Evolutionary conservation across 2,888 invertebrate genomes (phyloP).

Genomic region (Helicoverpa assulta): DNA sequence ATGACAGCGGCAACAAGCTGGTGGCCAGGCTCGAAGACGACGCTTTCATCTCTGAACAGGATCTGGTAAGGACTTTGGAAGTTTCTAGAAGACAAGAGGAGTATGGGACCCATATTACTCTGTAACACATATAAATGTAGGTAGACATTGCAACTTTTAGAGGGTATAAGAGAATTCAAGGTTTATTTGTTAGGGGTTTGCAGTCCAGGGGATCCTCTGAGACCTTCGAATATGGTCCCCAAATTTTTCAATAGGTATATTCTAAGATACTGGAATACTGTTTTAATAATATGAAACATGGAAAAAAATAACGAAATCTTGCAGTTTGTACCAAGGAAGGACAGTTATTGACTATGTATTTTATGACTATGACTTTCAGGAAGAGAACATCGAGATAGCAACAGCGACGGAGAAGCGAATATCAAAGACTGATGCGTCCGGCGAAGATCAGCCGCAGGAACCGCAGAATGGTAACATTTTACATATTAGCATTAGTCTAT

Average conservation of each 20-base stretch:
- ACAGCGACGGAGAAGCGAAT: conserved; percentile 80
- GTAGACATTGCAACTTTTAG: neutral
- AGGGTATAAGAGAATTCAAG: neutral
- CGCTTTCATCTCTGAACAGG: conserved; percentile 89
- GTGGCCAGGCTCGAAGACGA: conserved; percentile 88
- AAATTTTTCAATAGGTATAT: too few relatives aligned
- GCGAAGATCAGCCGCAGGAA: conserved; percentile 82
- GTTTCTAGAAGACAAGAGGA: neutral
- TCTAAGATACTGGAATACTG: too few relatives aligned
- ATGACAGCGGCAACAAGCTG: conserved; percentile 88
- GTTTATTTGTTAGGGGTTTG: too few relatives aligned
- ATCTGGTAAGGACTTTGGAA: conserved; percentile 73
- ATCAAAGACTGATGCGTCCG: conserved; percentile 77
- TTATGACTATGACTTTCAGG: conserved; percentile 73
- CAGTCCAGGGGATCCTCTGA: too few relatives aligned
- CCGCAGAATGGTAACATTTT: conserved; percentile 79
- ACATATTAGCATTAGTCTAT: neutral
- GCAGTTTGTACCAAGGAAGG: too few relatives aligned
- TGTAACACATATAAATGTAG: too few relatives aligned
- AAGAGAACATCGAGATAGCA: conserved; percentile 87
- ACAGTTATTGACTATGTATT: neutral
- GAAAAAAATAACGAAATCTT: too few relatives aligned
- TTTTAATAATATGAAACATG: too few relatives aligned
- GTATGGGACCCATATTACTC: too few relatives aligned
- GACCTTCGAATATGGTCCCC: too few relatives aligned